Percentiles rank a stretch among this genome's conserved stretches.
Conservation (phyloP, 2,888 invertebrate species). For the Tiphia femorata region DNA sequence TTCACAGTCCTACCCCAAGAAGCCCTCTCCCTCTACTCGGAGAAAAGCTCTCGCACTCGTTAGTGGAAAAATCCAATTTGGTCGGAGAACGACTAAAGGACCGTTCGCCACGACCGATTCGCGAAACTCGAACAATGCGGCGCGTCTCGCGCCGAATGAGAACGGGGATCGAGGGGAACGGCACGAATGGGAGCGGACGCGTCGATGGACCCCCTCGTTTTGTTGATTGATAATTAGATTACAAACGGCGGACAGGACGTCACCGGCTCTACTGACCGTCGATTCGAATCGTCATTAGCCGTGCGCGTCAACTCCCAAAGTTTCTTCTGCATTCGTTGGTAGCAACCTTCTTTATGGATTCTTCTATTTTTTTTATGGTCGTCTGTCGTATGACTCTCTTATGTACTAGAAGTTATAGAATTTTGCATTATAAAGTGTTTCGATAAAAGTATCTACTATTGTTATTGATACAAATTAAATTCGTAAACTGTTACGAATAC, state of each 20-base stretch:
- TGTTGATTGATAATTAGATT: slow-evolving; percentile 57
- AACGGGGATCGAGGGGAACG: too few relatives aligned
- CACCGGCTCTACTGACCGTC: too few relatives aligned
- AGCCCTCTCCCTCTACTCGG: not conserved
- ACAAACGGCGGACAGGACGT: slow-evolving; percentile 26
- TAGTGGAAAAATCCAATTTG: slow-evolving; percentile 54
- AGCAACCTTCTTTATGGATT: too few relatives aligned
- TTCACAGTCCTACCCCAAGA: not conserved
- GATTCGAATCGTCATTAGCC: slow-evolving; percentile 24
- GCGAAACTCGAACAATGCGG: slow-evolving; percentile 29
- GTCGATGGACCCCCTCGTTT: slow-evolving; percentile 24
- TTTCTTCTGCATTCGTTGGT: too few relatives aligned
- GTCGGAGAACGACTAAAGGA: slow-evolving; percentile 42
- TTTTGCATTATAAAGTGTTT: too few relatives aligned
- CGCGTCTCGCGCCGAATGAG: not conserved
- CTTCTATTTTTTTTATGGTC: too few relatives aligned
- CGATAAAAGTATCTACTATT: too few relatives aligned
- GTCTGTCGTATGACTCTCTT: too few relatives aligned
- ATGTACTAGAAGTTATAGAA: too few relatives aligned
- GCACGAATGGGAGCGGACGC: too few relatives aligned
- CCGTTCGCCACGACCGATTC: slow-evolving; percentile 13
- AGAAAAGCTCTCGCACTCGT: slow-evolving; percentile 38
- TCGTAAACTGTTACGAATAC: too few relatives aligned
- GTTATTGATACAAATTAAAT: too few relatives aligned
- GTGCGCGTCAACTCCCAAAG: not conserved